Evolutionary conservation across 1,140 invertebrate species (phyloP), one percentile per base, ranked within the genome.

Genomic region (Cotesia typhae): DNA sequence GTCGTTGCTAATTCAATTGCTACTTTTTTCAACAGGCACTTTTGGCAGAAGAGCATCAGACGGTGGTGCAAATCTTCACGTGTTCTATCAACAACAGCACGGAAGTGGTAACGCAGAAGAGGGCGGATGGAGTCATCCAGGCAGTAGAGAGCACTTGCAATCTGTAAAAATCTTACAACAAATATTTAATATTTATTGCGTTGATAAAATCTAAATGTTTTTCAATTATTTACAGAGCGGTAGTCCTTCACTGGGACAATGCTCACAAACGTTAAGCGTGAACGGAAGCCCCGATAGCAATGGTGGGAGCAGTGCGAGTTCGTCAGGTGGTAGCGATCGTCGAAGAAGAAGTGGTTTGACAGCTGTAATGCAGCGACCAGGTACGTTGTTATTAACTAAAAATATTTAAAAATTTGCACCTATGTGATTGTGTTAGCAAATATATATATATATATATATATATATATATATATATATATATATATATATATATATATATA

Each of bases 11-110:
- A 55, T 35, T 74, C 69, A 60, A 67, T 67, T 66, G 36, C 61
- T 59, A 55, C 28, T 67, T 35, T 35, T 14, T 7, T 35, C 77
- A 91, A 93, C 91, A 76, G 92, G 93, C 74, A 91, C 92, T 61
- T 95, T 97, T 87, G 95, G 94, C 55, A 89, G 97, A 67, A 90
- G 97, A 79, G 97, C 97, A 63, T 98, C 96, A 4, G 97, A 99
- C 88, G 97, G 97, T 77, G 96, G 97, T 66, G 96, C 96, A 55
- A 97, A 98, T 89, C 90, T 97, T 51, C 93, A 94, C 75, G 92
- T 93, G 78, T 92, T 90, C 78, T 94, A 92, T 83, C 91, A 91
- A 78, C 90, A 89, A 75, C 82, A 83, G 20, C 82, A 84, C 17
- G 81, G 82, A 14, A 80, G 78, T 60, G 79, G 78, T 55, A 82